phyloP scores from a whole-genome alignment of 2,797 vertebrate species.

The Silurus aristotelis region DNA sequence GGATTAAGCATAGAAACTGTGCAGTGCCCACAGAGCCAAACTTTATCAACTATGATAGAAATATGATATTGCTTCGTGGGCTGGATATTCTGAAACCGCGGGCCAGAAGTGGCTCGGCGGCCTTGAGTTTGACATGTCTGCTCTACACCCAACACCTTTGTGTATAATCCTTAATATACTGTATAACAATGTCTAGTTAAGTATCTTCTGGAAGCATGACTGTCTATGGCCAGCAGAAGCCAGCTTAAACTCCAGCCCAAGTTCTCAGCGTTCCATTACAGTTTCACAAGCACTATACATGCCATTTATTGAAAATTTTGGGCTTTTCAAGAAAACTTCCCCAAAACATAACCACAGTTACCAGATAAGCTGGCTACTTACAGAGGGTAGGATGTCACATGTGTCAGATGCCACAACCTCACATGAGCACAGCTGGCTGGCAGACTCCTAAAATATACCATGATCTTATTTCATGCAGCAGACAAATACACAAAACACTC shows the following conservation, averaged over 20 bases:
- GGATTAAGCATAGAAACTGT: too few species aligned
- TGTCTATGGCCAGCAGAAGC: not conserved
- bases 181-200: not conserved
- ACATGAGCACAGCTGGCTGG: conserved; percentile 43
- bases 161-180: not conserved
- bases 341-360: conserved; percentile 38
- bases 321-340: not conserved
- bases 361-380: conserved; percentile 28
- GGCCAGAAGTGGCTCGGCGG: too few species aligned
- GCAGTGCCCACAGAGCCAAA: too few species aligned
- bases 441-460: conserved; percentile 40
- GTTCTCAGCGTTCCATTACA: not conserved
- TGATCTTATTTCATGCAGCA: conserved; percentile 32
- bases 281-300: not conserved
- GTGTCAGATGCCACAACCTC: conserved; percentile 41
- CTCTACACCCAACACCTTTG: not conserved
- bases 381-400: not conserved
- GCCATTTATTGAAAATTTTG: not conserved
- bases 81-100: too few species aligned
- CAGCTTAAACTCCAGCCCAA: not conserved
- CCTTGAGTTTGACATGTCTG: too few species aligned
- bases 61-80: too few species aligned
- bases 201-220: not conserved
- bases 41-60: too few species aligned
- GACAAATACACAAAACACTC: conserved; percentile 23